phyloP scores from a whole-genome alignment of 2,113 vertebrate genomes.

The Strigops habroptila region DNA sequence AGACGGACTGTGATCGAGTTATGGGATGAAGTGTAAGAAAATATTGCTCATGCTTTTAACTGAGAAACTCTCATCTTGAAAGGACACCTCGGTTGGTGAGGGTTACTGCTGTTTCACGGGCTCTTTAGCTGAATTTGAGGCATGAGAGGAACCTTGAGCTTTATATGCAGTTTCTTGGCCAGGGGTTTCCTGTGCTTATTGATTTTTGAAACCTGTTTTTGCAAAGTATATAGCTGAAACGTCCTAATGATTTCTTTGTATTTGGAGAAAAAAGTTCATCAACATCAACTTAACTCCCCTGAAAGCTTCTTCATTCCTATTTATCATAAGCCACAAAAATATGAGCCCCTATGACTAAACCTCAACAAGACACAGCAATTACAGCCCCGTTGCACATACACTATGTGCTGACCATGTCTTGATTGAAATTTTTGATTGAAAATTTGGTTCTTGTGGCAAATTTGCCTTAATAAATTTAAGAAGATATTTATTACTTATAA shows the following conservation, averaged over 20 bases:
- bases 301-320: not conserved
- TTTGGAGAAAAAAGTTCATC: not conserved
- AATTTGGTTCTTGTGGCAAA: not conserved
- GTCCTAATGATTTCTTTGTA: not conserved
- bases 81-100: not conserved
- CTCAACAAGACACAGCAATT: not conserved
- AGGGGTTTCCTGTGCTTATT: not conserved
- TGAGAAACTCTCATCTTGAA: not conserved
- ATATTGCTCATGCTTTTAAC: not conserved
- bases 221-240: not conserved
- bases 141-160: not conserved
- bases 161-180: not conserved
- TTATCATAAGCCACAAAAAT: not conserved
- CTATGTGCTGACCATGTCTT: too few relatives aligned
- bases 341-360: rapidly evolving
- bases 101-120: not conserved
- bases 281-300: not conserved
- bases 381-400: not conserved
- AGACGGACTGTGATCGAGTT: not conserved
- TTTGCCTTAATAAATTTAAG: not conserved
- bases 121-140: not conserved
- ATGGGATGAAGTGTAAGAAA: not conserved
- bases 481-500: not conserved
- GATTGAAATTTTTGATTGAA: not conserved
- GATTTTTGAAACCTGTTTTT: not conserved